Conservation (phyloP, 2,888 invertebrate genomes). For the Iphiclides podalirius region DNA sequence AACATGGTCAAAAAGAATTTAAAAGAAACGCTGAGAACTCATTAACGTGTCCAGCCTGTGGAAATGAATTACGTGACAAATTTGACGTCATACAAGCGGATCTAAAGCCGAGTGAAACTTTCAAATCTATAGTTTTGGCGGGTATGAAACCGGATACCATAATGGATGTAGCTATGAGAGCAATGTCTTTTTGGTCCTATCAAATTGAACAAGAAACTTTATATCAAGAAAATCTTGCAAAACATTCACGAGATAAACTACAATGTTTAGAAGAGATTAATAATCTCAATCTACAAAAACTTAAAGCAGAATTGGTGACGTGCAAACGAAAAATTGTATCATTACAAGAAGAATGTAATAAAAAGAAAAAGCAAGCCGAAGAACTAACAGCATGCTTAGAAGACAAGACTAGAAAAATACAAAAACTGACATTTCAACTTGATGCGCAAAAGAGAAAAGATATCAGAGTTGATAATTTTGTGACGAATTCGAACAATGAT, state of each 20-base stretch:
- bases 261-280: conserved; percentile 71
- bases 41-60: conserved; percentile 73
- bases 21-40: conserved; percentile 66
- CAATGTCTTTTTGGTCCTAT: conserved; percentile 78
- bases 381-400: conserved; percentile 65
- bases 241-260: conserved; percentile 67
- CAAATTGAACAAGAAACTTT: conserved; percentile 75
- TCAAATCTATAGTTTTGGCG: conserved; percentile 74
- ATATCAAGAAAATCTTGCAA: conserved; percentile 71
- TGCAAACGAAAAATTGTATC: conserved; percentile 66
- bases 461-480: conserved; percentile 50
- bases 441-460: conserved; percentile 66
- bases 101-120: conserved; percentile 72
- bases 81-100: conserved; percentile 77
- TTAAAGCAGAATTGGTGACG: conserved; percentile 70
- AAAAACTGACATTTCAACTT: conserved; percentile 67
- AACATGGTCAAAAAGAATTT: conserved; percentile 75
- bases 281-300: conserved; percentile 61
- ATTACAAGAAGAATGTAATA: conserved; percentile 64
- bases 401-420: conserved; percentile 68
- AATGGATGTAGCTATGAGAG: conserved; percentile 78
- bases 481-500: conserved; percentile 45
- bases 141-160: conserved; percentile 76
- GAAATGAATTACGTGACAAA: conserved; percentile 69
- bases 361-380: conserved; percentile 68